These are phyloP conservation scores for Tribolium freemani DNA, from an alignment of 2,888 invertebrate species.

Conservation along the genomic window DNA sequence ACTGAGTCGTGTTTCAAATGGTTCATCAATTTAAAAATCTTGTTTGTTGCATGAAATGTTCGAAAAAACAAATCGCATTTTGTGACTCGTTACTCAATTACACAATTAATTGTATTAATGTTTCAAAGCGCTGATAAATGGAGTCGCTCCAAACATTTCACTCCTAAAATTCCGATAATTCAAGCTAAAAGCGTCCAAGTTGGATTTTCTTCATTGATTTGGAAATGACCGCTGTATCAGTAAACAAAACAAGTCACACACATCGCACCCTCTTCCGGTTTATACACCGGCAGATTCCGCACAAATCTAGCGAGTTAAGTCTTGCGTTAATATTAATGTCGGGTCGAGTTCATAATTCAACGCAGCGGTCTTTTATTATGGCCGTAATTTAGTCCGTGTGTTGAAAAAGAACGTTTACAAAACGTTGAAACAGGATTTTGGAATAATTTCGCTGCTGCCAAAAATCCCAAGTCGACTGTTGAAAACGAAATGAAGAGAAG, in stretches of 20 bases:
- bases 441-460: constrained; percentile 14
- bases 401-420: constrained; percentile 36
- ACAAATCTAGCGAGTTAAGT: constrained; percentile 40
- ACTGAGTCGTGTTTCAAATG: too few relatives aligned
- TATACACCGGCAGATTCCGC: constrained; percentile 31
- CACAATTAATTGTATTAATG: not conserved
- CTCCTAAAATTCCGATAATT: not conserved
- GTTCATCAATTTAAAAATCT: too few relatives aligned
- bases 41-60: not conserved
- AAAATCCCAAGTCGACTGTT: constrained; percentile 35
- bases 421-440: constrained; percentile 27
- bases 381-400: constrained; percentile 32
- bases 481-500: constrained; percentile 17
- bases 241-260: constrained; percentile 12
- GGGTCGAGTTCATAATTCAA: constrained; percentile 45
- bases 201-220: not conserved
- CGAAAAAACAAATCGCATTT: not conserved
- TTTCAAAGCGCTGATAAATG: not conserved
- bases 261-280: constrained; percentile 21
- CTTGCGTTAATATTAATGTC: constrained; percentile 49
- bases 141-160: not conserved
- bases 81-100: not conserved
- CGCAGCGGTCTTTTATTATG: constrained; percentile 37
- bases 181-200: not conserved
- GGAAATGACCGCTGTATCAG: not conserved